Percentiles rank a stretch among this genome's conserved stretches.
phyloP scores from a whole-genome alignment of 2,888 invertebrate species.

The Euclidia mi region DNA sequence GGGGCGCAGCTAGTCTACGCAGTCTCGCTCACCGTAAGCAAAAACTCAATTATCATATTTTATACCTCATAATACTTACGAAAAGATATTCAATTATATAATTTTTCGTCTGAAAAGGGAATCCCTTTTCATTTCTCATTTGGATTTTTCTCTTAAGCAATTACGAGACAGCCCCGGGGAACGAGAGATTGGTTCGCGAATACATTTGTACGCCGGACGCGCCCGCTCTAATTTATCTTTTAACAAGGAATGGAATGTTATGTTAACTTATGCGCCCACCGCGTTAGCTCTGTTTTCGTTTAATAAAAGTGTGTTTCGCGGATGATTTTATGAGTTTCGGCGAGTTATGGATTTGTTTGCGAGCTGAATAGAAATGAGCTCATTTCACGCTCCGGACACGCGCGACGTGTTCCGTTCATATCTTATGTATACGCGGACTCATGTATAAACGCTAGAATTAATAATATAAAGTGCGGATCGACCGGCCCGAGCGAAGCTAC shows the following conservation, averaged over 20 bases:
- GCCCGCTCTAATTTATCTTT: conserved; percentile 83
- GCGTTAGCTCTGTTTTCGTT: conserved; percentile 82
- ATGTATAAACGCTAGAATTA: conserved; percentile 34
- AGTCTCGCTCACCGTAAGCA: conserved; percentile 76
- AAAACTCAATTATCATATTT: conserved; percentile 90
- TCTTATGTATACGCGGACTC: conserved; percentile 61
- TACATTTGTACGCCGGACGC: conserved; percentile 76
- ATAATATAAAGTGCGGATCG: conserved; percentile 28
- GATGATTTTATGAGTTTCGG: conserved; percentile 81
- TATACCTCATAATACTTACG: conserved; percentile 90
- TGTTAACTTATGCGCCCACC: conserved; percentile 83
- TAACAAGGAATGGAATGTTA: conserved; percentile 82
- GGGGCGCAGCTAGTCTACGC: conserved; percentile 46
- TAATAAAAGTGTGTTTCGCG: conserved; percentile 82
- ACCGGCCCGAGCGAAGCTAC: conserved; percentile 9
- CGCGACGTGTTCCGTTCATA: neutral
- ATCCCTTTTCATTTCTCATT: conserved; percentile 90
- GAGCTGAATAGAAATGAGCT: conserved; percentile 68
- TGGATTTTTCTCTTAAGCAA: conserved; percentile 90
- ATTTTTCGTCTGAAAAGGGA: conserved; percentile 88
- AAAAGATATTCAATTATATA: conserved; percentile 90
- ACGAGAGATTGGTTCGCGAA: conserved; percentile 78
- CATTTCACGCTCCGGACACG: conserved; percentile 63
- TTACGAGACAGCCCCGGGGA: conserved; percentile 83
- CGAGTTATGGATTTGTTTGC: conserved; percentile 80